These are phyloP conservation scores for Molothrus aeneus DNA, from an alignment of 2,797 vertebrate species.

Conservation along the genomic window DNA sequence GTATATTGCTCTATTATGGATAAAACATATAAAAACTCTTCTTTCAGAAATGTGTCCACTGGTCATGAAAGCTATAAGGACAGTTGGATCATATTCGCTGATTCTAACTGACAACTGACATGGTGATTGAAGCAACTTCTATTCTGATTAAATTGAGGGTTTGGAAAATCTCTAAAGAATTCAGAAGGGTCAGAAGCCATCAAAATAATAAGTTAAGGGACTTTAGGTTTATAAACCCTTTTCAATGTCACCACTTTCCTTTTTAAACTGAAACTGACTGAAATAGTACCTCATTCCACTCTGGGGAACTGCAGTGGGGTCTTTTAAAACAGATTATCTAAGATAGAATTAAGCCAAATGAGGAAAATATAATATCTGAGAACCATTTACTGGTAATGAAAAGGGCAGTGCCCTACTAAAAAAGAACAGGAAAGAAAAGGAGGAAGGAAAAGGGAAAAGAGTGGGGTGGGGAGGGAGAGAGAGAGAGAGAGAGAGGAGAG, in stretches of 20 bases:
- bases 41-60: background rate
- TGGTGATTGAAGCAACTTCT: constrained; percentile 9
- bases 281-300: background rate
- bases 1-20: background rate
- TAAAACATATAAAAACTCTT: background rate
- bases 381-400: background rate
- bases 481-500: background rate
- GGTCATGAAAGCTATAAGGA: background rate
- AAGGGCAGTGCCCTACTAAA: background rate
- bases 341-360: background rate
- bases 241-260: background rate
- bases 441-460: background rate
- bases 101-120: background rate
- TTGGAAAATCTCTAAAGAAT: constrained; percentile 15
- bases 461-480: background rate
- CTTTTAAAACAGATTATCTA: background rate
- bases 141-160: background rate
- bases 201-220: background rate
- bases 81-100: background rate
- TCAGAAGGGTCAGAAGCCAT: constrained; percentile 28
- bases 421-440: background rate
- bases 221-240: constrained; percentile 1
- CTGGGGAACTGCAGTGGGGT: background rate
- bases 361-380: background rate
- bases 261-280: background rate